A percentile compares a stretch with the other conserved stretches of the same genome.
phyloP scores from a whole-genome alignment of 2,797 vertebrate species.

The Amblyopsis hoosieri region DNA sequence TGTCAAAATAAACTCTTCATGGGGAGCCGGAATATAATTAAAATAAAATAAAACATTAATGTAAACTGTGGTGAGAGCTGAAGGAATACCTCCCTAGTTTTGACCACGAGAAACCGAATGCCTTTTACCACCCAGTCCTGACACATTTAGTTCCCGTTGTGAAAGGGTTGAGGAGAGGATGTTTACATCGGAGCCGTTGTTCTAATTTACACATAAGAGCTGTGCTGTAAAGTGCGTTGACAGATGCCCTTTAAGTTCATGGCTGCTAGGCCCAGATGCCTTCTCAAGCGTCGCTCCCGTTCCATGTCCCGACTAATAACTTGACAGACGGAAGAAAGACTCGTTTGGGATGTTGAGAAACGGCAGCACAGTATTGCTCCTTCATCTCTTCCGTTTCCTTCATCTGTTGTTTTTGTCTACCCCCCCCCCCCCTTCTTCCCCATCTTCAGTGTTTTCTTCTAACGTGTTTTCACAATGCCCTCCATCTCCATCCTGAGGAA shows the following conservation, averaged over 20 bases:
- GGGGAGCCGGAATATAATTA: slow-evolving; percentile 13
- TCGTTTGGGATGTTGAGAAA: slow-evolving; percentile 21
- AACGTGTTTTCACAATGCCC: neutral
- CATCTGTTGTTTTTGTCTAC: neutral
- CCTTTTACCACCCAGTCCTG: slow-evolving; percentile 22
- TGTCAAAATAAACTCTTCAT: neutral
- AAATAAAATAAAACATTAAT: neutral
- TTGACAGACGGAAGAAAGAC: slow-evolving; percentile 7
- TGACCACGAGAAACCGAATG: slow-evolving; percentile 4
- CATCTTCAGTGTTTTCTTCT: neutral
- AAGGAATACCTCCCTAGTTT: slow-evolving; percentile 18
- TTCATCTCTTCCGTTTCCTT: neutral
- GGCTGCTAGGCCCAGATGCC: slow-evolving; percentile 44
- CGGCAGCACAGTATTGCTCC: neutral
- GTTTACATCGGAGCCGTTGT: slow-evolving; percentile 39
- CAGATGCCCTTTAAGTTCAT: slow-evolving; percentile 45
- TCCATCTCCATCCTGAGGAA: too few species aligned
- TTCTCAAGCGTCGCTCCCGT: slow-evolving; percentile 10
- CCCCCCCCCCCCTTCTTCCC: neutral
- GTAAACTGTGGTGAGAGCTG: slow-evolving; percentile 12
- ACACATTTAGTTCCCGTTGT: too few species aligned
- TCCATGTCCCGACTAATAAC: slow-evolving; percentile 1
- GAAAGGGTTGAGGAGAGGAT: slow-evolving; percentile 9
- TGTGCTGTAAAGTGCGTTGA: slow-evolving; percentile 36
- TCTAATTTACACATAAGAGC: slow-evolving; percentile 27